Conservation (phyloP, 2,888 invertebrate species). For the Eucriotettix oculatus region DNA sequence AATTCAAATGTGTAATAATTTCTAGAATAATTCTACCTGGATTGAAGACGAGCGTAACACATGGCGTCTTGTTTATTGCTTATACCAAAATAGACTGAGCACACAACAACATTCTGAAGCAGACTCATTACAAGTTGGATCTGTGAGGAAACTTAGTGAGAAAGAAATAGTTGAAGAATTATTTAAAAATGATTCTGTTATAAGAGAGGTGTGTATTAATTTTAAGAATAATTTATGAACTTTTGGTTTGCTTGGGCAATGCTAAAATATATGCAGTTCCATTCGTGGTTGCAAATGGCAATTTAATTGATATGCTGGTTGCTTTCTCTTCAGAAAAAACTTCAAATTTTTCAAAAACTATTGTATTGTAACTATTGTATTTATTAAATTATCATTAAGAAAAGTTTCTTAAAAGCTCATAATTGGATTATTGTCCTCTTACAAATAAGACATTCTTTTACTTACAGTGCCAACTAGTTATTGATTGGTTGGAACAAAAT, state of each 20-base stretch:
- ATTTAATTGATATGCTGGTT: too few species aligned
- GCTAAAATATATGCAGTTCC: too few species aligned
- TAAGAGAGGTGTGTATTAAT: constrained; percentile 23
- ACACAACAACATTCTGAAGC: constrained; percentile 16
- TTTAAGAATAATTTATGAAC: background rate
- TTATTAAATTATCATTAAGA: too few species aligned
- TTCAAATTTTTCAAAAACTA: too few species aligned
- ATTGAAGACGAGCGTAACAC: constrained; percentile 72
- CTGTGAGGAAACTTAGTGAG: constrained; percentile 31
- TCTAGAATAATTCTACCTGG: constrained; percentile 11
- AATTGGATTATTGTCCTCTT: too few species aligned
- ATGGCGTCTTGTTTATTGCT: constrained; percentile 67
- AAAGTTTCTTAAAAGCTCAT: too few species aligned
- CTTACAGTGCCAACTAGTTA: constrained; percentile 53
- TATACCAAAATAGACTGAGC: constrained; percentile 64
- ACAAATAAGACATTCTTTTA: background rate
- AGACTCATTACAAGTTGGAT: background rate
- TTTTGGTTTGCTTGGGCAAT: too few species aligned
- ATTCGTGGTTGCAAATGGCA: too few species aligned
- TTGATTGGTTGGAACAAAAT: constrained; percentile 84
- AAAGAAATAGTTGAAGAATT: constrained; percentile 38
- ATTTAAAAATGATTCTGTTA: constrained; percentile 36
- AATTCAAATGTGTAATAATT: background rate
- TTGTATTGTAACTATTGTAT: too few species aligned
- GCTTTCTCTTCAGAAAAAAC: too few species aligned